Evolutionary conservation across 2,797 vertebrate genomes (phyloP).

Genomic region (Hypotaenidia philippensis): DNA sequence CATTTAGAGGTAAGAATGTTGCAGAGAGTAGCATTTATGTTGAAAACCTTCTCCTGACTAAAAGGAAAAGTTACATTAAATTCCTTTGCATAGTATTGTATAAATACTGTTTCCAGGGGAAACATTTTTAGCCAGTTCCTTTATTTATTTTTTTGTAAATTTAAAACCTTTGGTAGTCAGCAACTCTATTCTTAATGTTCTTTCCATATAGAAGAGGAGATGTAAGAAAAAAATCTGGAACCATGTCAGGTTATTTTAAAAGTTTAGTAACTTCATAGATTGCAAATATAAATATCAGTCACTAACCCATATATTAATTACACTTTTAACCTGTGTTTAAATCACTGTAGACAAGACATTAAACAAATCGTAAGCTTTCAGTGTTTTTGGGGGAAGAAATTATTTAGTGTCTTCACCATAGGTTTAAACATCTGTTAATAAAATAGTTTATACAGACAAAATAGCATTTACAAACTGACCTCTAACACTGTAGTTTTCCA

Average conservation of each 20-base stretch:
- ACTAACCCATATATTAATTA: neutral
- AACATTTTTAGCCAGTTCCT: neutral
- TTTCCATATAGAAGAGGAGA: neutral
- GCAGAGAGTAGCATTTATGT: neutral
- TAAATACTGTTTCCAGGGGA: neutral
- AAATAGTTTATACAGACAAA: neutral
- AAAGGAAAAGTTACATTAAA: neutral
- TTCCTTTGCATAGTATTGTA: neutral
- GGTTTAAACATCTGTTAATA: neutral
- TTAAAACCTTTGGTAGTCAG: neutral
- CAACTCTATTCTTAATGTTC: neutral
- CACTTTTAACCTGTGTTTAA: neutral
- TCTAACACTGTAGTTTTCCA: neutral
- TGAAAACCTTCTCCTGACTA: neutral
- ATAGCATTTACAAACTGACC: neutral
- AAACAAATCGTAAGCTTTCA: neutral
- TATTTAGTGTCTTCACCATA: neutral
- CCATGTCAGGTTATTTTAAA: neutral
- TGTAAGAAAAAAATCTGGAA: neutral
- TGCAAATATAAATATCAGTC: slow-evolving; percentile 42
- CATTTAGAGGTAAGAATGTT: neutral
- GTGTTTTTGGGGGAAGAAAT: neutral
- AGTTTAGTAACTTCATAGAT: slow-evolving; percentile 26
- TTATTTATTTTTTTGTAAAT: neutral
- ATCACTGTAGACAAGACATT: slow-evolving; percentile 26